Base-by-base conservation (phyloP, 2,113 vertebrate species). In the Propithecus coquereli region DNA sequence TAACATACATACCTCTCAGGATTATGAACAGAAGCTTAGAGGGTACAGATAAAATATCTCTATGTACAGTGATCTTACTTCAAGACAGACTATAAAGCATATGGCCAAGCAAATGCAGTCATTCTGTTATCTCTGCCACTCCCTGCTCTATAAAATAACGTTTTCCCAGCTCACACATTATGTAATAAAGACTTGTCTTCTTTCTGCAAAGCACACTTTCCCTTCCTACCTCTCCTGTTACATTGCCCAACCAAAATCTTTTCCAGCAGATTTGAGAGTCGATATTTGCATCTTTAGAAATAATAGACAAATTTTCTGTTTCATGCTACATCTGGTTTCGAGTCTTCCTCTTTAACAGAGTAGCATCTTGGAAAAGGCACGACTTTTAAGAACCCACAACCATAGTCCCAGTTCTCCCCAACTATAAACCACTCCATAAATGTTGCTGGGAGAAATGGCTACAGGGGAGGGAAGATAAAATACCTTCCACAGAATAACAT, bases 61-160 rank as follows among this genome's bases (percentile, higher is more conserved):
- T 76, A 65, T 83, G 84, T 89, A 80, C 40, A 90, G 87, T 9
- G 2, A 76, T 87, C 84, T 86, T 86, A 96, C 93, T 83, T 94
- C 74, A 87, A 84, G 57, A 54, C 32, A 40, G 45, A 87, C 85
- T 50, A 85, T 6, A 87, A 68, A 84, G 80, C 90, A 90, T 59
- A 90, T 87, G 82, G 87, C 70, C 76, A 47, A 66, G 14, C 45
- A 70, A 94, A 86, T 68, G 77, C 50, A 52, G 80, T 8, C 86
- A 52, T 76, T 52, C 79, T 95, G 68, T 77, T 59, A 40, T 61
- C 47, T 32, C 57, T 84, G 89, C 61, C 32, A 50, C 45, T 93
- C 84, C n/a, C 37, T 77, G 43, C 66, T 83, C 76, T 52, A 77
- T 11, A 43, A 95, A 89, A 70, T 70, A 82, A 94, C 27, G 50